Conservation (phyloP, 2,888 invertebrate species). For the Meta bourneti region DNA sequence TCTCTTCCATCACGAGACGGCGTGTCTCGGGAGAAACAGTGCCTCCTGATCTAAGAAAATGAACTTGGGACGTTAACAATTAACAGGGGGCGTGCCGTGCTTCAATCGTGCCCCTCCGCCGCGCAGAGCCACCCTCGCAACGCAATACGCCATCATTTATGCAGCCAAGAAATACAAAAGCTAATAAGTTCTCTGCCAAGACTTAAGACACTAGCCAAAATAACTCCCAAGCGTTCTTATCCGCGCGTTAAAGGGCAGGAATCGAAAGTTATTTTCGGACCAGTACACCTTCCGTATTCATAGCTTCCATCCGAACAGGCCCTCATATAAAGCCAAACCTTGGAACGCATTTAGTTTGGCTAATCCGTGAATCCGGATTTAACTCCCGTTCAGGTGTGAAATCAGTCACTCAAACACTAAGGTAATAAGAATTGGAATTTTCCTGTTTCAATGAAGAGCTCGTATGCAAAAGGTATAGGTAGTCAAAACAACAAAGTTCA, state of each 20-base stretch:
- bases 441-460: neutral
- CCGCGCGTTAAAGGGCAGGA: conserved; percentile 48
- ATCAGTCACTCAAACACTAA: neutral
- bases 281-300: conserved; percentile 73
- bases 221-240: conserved; percentile 55
- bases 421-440: neutral
- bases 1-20: conserved; percentile 30
- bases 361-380: conserved; percentile 30
- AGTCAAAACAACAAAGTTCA: neutral
- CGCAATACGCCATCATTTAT: conserved; percentile 34
- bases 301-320: conserved; percentile 33
- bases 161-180: conserved; percentile 70
- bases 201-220: conserved; percentile 62
- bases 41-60: neutral
- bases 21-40: neutral
- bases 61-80: conserved; percentile 4
- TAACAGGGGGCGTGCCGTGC: neutral
- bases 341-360: conserved; percentile 50
- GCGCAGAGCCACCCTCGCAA: neutral
- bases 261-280: conserved; percentile 68
- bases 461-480: neutral
- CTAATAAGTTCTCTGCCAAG: conserved; percentile 54
- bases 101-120: neutral
- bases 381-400: neutral
- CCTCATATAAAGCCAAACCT: conserved; percentile 31